These are phyloP conservation scores for Hermaeophaga mercurialis DNA, from an alignment of 2,888 invertebrate genomes.

Conservation along the genomic window DNA sequence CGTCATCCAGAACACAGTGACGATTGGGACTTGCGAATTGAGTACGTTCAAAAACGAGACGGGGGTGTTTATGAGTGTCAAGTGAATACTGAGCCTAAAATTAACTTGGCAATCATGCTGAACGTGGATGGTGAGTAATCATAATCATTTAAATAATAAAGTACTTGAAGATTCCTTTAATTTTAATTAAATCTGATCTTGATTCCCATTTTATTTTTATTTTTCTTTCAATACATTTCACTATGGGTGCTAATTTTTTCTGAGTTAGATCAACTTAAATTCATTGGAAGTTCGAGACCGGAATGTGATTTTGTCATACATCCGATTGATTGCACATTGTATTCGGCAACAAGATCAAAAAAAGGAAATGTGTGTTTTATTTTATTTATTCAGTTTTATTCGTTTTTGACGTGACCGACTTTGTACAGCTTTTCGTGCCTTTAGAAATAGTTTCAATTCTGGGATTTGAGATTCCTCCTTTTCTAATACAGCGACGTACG, in stretches of 20 bases:
- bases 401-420: constrained; percentile 24
- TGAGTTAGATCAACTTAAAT: too few relatives aligned
- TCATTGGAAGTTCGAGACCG: neutral
- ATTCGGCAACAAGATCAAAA: neutral
- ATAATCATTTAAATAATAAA: too few relatives aligned
- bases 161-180: neutral
- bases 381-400: constrained; percentile 29
- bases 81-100: constrained; percentile 89
- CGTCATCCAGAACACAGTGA: constrained; percentile 82
- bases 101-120: constrained; percentile 81
- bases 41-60: constrained; percentile 82
- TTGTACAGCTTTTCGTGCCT: constrained; percentile 11
- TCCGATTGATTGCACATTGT: constrained; percentile 8
- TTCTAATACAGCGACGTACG: constrained; percentile 1
- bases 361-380: constrained; percentile 9
- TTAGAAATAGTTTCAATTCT: constrained; percentile 11
- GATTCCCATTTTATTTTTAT: too few relatives aligned
- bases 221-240: too few relatives aligned
- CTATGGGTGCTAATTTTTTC: too few relatives aligned
- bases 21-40: constrained; percentile 85
- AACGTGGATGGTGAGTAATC: constrained; percentile 78
- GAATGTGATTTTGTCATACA: neutral
- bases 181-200: too few relatives aligned
- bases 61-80: constrained; percentile 88
- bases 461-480: neutral